Evolutionary conservation across 2,888 invertebrate genomes (phyloP), one percentile per base, ranked within the genome.

Genomic region (Aphelenchoides bicaudatus): DNA sequence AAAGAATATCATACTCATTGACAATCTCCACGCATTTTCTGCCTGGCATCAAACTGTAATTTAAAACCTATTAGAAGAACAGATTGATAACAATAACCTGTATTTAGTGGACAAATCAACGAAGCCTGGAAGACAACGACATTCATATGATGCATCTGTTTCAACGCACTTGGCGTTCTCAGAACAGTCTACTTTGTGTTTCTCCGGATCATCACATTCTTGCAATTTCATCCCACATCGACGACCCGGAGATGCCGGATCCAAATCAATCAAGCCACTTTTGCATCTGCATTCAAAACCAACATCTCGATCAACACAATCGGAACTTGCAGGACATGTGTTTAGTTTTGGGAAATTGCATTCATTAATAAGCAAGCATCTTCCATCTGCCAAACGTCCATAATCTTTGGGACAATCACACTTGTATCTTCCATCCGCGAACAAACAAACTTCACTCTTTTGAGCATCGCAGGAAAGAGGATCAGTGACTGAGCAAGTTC

Each of bases 1-100:
- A n/a, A n/a, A n/a, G n/a, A n/a, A n/a, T 67, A 10, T 62, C 56
- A 53, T 78, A 78, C 54, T 78, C 78, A 58, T 78, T 74, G 19
- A 79, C 58, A 3, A 77, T 77, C 47, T 65, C 27, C 21, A 62
- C 49, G 31, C 66, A 66, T 28, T 23, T 37, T 10, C 62, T 48
- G 6, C 66, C 66, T 13, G 66, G 66, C 37, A 66, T 27, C 46
- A 50, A n/a, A n/a, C n/a, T n/a, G n/a, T n/a, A n/a, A n/a, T n/a
- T n/a, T n/a, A n/a, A n/a, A n/a, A n/a, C n/a, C n/a, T n/a, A n/a
- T n/a, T n/a, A n/a, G n/a, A n/a, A n/a, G n/a, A n/a, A n/a, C n/a
- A n/a, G n/a, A n/a, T n/a, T n/a, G n/a, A n/a, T n/a, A n/a, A n/a
- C n/a, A n/a, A n/a, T n/a, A n/a, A 52, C 1, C 47, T 49, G 43